Conservation (phyloP, 2,113 vertebrate species). For the Caloenas nicobarica region DNA sequence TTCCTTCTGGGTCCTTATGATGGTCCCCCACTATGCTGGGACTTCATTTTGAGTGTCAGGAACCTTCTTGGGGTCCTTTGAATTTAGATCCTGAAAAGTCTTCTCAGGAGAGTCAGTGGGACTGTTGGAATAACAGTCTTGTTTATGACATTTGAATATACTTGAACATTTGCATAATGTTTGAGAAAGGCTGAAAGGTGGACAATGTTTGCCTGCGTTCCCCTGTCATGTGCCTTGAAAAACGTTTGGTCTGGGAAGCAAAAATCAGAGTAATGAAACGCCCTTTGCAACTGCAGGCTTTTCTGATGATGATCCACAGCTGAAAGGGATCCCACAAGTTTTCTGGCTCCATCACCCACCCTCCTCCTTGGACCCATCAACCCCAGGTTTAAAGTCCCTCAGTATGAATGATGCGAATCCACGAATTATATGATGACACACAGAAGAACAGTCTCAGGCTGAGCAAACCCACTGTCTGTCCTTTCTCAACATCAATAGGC, state of each 20-base stretch:
- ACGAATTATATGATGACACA: neutral
- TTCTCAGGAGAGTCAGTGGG: neutral
- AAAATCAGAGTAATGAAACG: neutral
- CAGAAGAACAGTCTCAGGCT: neutral
- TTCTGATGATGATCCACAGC: neutral
- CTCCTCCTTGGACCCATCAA: neutral
- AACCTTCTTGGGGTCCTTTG: neutral
- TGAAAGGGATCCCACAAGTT: neutral
- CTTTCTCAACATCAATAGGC: neutral
- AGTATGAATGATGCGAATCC: neutral
- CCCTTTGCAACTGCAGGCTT: neutral
- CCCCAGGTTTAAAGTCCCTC: neutral
- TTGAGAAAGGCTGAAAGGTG: neutral
- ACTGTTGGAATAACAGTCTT: neutral
- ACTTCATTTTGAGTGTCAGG: neutral
- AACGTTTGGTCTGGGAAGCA: neutral
- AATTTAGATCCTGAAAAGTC: neutral
- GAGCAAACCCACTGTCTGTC: neutral
- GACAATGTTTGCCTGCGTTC: fast-evolving
- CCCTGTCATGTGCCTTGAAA: neutral
- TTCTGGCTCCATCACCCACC: neutral
- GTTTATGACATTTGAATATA: neutral
- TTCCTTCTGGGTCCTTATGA: neutral
- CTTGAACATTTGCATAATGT: neutral
- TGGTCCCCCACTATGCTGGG: neutral